phyloP scores from a whole-genome alignment of 2,888 invertebrate genomes.

The Merodon equestris region DNA sequence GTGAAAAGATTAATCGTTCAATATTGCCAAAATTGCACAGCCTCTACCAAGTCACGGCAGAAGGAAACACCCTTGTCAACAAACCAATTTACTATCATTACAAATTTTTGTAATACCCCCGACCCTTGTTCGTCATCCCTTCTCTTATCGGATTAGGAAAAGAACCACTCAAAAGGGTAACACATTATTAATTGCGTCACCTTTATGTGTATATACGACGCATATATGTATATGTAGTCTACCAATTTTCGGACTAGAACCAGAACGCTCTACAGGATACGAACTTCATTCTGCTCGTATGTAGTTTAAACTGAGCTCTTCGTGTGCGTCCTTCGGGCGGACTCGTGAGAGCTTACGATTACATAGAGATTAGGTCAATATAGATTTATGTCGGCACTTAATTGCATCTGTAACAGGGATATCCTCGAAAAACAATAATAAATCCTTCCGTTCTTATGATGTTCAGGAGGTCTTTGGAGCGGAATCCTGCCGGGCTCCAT shows the following conservation, averaged over 20 bases:
- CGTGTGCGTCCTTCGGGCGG: no score
- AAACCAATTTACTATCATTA: slow-evolving; percentile 34
- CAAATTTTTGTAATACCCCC: slow-evolving; percentile 22
- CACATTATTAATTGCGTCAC: not conserved
- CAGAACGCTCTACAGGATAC: no score
- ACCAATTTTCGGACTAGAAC: no score
- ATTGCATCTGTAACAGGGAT: slow-evolving; percentile 28
- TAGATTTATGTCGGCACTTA: slow-evolving; percentile 38
- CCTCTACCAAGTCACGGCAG: not conserved
- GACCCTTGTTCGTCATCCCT: not conserved
- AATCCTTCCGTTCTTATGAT: slow-evolving; percentile 32
- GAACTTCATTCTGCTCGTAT: no score
- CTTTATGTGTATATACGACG: not conserved
- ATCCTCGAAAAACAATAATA: slow-evolving; percentile 1
- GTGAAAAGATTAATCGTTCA: no score
- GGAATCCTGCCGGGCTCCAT: not conserved
- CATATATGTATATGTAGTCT: not conserved
- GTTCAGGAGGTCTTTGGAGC: not conserved
- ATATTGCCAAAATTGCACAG: no score
- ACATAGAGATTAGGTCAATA: slow-evolving; percentile 27
- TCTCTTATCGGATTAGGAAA: not conserved
- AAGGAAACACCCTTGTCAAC: slow-evolving; percentile 15
- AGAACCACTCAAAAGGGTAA: not conserved
- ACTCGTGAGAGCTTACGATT: not conserved
- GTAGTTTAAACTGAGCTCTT: no score